Evolutionary conservation across 2,113 vertebrate genomes (phyloP), one percentile per base, ranked within the genome.

Genomic region (Corythaeola cristata): DNA sequence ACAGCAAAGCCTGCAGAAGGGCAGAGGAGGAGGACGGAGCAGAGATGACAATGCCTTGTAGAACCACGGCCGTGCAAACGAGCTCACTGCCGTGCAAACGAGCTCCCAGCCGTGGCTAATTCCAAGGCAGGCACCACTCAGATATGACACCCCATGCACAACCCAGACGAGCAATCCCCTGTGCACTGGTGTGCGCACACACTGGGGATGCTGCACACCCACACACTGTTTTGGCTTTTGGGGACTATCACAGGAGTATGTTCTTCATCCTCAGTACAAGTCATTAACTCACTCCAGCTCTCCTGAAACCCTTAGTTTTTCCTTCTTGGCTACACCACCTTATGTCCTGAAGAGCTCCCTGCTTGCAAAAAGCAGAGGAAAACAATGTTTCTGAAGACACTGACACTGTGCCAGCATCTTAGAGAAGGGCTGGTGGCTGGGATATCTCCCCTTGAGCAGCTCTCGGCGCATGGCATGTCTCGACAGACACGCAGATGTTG

Each of bases 61-160:
- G 66, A 62, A 30, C 50, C 5, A 0, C 0, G 76, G 15, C 15
- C 37, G 4, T 2, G 23, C 13, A 11, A 32, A 33, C 0, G n/a
- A n/a, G n/a, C n/a, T n/a, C 5, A 0, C 0, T 73, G 15, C 15
- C 37, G 4, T 2, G 23, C 13, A 11, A 32, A 33, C n/a, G 1
- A 52, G 53, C 15, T 86, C 19, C 28, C 59, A 27, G 59, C 7
- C 0, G 0, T 3, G 6, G 47, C 62, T 27, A 1, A 12, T 59
- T 19, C 67, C 80, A 33, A 12, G 71, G 79, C 39, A 55, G 59
- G 12, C 37, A 9, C 10, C 3, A 17, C 13, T 55, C 49, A 27
- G 39, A 11, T 1, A 2, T 28, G 35, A 5, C 47, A 24, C 26
- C 35, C 55, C 0, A 0, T 18, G 50, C 9, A 6, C 37, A 23